Conservation (phyloP, 2,113 vertebrate genomes). For the Serinus canaria region DNA sequence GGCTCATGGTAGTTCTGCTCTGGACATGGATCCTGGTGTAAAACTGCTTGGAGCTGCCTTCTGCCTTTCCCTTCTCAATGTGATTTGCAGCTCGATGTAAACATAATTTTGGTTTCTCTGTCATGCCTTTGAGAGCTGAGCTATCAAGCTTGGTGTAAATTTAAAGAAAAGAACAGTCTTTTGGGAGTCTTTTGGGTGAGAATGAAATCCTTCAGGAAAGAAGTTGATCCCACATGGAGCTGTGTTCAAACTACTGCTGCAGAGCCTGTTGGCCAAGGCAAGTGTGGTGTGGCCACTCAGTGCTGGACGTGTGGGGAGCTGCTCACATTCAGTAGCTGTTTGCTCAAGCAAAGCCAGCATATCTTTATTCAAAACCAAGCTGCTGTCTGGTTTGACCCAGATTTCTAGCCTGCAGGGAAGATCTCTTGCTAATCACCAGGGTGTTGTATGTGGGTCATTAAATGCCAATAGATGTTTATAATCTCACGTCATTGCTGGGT, state of each 20-base stretch:
- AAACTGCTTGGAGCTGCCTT: background rate
- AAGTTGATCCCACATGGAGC: background rate
- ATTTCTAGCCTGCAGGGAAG: constrained; percentile 15
- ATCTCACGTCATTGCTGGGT: background rate
- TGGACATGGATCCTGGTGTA: background rate
- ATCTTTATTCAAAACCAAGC: background rate
- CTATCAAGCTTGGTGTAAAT: background rate
- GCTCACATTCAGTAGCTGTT: background rate
- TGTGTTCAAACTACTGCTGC: background rate
- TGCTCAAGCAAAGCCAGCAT: background rate
- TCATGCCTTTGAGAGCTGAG: background rate
- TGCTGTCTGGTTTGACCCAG: constrained; percentile 45
- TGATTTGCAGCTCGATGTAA: background rate
- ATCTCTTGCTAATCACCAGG: background rate
- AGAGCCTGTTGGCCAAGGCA: background rate
- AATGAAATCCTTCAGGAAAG: background rate
- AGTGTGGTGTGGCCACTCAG: fast-evolving
- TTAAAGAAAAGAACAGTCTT: background rate
- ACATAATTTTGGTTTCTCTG: background rate
- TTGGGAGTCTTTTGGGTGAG: background rate
- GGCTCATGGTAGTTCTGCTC: background rate
- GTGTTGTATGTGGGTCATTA: constrained; percentile 44
- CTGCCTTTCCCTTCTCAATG: background rate
- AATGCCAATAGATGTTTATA: background rate
- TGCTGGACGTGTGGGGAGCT: background rate